A percentile compares a stretch with the other conserved stretches of the same genome.
phyloP scores from a whole-genome alignment of 2,113 vertebrate species.

The Cnemophilus loriae region DNA sequence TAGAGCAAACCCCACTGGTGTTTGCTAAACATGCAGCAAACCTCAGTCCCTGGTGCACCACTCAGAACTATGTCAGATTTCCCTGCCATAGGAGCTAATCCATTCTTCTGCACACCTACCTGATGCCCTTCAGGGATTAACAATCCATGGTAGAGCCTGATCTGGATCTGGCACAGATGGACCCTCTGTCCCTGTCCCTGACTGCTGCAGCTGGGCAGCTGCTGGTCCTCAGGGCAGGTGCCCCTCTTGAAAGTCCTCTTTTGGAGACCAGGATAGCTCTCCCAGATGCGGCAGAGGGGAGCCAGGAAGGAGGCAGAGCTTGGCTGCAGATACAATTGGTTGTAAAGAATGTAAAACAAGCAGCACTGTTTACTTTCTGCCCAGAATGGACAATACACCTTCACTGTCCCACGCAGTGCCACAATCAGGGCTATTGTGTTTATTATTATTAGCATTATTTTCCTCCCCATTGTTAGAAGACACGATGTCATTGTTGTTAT shows the following conservation, averaged over 20 bases:
- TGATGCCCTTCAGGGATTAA: not conserved
- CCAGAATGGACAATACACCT: not conserved
- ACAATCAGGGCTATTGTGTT: not conserved
- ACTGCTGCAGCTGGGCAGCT: not conserved
- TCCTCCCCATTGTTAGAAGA: not conserved
- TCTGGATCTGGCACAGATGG: not conserved
- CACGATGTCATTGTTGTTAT: not conserved
- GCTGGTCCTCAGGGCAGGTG: not conserved
- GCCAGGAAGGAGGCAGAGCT: not conserved
- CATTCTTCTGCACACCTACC: not conserved
- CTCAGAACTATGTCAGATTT: not conserved
- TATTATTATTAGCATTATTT: not conserved
- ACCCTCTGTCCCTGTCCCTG: not conserved
- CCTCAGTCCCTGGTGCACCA: not conserved
- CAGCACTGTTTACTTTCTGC: not conserved
- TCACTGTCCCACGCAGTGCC: not conserved
- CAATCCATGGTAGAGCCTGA: not conserved
- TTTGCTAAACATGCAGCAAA: not conserved
- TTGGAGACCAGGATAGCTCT: not conserved
- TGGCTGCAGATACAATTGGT: not conserved
- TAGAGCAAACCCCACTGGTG: not conserved
- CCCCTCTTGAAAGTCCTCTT: rapidly evolving
- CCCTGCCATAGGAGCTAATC: not conserved
- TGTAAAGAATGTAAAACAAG: not conserved
- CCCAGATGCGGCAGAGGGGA: not conserved